Conservation (phyloP, 2,888 invertebrate species). For the Drosophila meridionalis region DNA sequence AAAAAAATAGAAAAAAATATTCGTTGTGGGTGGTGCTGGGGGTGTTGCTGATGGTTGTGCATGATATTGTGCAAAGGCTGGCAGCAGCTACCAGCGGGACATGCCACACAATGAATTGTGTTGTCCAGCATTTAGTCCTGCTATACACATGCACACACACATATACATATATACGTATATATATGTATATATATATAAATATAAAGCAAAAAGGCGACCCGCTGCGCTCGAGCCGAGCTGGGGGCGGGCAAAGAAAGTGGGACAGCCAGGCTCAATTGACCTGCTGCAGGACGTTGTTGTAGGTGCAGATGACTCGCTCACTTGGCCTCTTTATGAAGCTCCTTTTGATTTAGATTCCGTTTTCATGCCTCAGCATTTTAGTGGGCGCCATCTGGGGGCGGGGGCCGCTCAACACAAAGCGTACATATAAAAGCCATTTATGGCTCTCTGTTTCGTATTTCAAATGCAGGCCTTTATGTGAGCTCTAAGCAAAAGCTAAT, state of each 20-base stretch:
- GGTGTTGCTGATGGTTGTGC: conserved; percentile 8
- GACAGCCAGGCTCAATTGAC: conserved; percentile 44
- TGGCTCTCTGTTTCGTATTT: neutral
- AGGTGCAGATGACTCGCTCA: conserved; percentile 40
- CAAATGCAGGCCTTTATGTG: neutral
- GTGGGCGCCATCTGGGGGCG: neutral
- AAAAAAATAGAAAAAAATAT: conserved; percentile 46
- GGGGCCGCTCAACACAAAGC: neutral
- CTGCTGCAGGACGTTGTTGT: conserved; percentile 10
- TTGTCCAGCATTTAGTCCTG: conserved; percentile 78
- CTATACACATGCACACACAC: conserved; percentile 39
- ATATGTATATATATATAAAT: conserved; percentile 4
- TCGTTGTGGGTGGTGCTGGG: conserved; percentile 19
- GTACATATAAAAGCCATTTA: conserved; percentile 18
- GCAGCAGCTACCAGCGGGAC: conserved; percentile 65
- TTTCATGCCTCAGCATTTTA: conserved; percentile 15
- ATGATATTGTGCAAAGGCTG: conserved; percentile 38
- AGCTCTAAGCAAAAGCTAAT: conserved; percentile 7
- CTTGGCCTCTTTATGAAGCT: conserved; percentile 32
- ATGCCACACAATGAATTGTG: conserved; percentile 78
- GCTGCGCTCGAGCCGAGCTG: conserved; percentile 38
- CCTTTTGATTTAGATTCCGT: conserved; percentile 33
- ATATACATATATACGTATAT: conserved; percentile 19
- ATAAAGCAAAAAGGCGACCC: conserved; percentile 29
- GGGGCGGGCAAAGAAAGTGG: conserved; percentile 12